A percentile compares a stretch with the other conserved stretches of the same genome.
These are phyloP conservation scores for Norana najaformis DNA, from an alignment of 2,888 invertebrate species.

Conservation along the genomic window DNA sequence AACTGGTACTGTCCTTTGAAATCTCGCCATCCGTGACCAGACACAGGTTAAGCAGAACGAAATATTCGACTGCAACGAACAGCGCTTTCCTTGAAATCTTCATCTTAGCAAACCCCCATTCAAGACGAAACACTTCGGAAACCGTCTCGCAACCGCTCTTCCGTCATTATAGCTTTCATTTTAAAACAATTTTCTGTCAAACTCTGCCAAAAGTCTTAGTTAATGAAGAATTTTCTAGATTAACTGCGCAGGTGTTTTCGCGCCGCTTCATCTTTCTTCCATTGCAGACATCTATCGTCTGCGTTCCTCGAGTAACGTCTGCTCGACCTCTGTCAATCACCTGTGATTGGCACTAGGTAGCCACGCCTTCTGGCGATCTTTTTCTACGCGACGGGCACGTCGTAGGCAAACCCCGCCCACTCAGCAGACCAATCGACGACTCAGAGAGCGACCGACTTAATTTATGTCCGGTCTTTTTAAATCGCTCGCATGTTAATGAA, in stretches of 20 bases:
- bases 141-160: not conserved
- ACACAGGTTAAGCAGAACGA: not conserved
- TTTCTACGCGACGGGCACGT: not conserved
- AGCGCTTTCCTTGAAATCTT: not conserved
- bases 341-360: not conserved
- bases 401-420: not conserved
- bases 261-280: not conserved
- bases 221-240: not conserved
- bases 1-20: not conserved
- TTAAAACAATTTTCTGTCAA: not conserved
- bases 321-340: not conserved
- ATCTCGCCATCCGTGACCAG: not conserved
- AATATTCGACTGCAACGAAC: not conserved
- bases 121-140: not conserved
- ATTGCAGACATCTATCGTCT: not conserved
- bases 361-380: not conserved
- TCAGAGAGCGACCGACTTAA: not conserved
- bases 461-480: not conserved
- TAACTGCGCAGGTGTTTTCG: not conserved
- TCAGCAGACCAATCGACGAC: not conserved
- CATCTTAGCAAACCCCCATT: not conserved
- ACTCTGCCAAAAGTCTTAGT: not conserved
- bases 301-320: not conserved
- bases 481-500: not conserved
- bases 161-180: not conserved